A percentile compares a stretch with the other conserved stretches of the same genome.
Conservation (phyloP, 92 coral and sea anemone species). For the Phenganax stokvisi region DNA sequence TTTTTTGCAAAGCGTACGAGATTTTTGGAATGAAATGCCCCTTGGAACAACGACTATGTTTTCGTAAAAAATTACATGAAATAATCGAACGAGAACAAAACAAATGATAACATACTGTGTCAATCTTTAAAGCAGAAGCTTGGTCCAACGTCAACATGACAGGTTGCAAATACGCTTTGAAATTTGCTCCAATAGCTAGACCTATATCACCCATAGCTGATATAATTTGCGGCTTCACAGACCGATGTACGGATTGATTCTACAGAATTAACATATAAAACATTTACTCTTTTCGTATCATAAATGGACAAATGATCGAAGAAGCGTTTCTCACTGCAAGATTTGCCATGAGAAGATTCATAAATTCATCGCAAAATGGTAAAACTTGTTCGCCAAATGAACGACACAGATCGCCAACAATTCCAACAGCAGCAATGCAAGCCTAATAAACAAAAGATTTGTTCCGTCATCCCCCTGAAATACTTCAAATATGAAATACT, state of each 20-base stretch:
- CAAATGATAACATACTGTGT: constrained; percentile 51
- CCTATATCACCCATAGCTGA: constrained; percentile 95
- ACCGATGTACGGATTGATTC: constrained; percentile 86
- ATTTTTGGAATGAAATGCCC: no score
- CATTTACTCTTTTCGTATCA: background rate
- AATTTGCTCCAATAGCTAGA: constrained; percentile 75
- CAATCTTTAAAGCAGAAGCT: constrained; percentile 73
- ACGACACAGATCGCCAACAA: constrained; percentile 90
- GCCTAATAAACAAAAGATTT: constrained; percentile 44
- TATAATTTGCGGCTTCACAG: constrained; percentile 86
- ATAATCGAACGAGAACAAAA: background rate
- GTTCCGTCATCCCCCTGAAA: background rate
- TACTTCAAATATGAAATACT: no score
- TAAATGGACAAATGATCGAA: background rate
- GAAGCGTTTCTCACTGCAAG: constrained; percentile 64
- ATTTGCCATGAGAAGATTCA: constrained; percentile 75
- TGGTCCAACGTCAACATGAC: constrained; percentile 72
- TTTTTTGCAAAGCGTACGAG: no score
- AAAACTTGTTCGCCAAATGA: constrained; percentile 57
- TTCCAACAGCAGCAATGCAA: constrained; percentile 90
- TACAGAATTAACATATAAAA: constrained; percentile 19
- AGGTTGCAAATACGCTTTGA: constrained; percentile 62
- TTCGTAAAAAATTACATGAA: background rate
- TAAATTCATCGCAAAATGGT: constrained; percentile 61
- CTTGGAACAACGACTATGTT: background rate